Evolutionary conservation across 2,797 vertebrate species (phyloP).

Genomic region (Chlorospingus flavigularis): DNA sequence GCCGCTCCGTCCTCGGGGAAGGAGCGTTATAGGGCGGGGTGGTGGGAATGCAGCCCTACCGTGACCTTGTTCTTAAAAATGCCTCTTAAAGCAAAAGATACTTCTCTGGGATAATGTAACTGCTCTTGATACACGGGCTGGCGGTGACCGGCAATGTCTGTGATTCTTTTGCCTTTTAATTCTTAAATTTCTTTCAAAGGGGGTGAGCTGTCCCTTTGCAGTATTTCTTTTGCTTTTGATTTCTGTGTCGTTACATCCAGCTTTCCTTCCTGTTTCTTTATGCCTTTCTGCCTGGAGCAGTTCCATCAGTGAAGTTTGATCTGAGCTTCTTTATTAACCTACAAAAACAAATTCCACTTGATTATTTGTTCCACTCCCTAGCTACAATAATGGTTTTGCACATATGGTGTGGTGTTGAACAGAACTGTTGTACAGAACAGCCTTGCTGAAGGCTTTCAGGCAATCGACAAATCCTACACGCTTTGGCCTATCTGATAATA

Average conservation of each 20-base stretch:
- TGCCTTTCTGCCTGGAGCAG: not conserved
- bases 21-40: not conserved
- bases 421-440: not conserved
- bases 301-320: not conserved
- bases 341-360: not conserved
- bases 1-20: not conserved
- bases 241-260: not conserved
- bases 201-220: not conserved
- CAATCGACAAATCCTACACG: accelerated
- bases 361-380: not conserved
- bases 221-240: not conserved
- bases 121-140: no score
- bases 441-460: not conserved
- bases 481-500: not conserved
- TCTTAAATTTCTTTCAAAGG: not conserved
- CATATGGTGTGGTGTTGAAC: accelerated
- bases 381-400: not conserved
- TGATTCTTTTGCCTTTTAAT: not conserved
- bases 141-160: not conserved
- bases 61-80: not conserved
- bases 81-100: not conserved
- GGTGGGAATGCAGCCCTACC: not conserved
- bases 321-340: not conserved
- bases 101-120: not conserved
- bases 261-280: not conserved